phyloP scores from a whole-genome alignment of 2,888 invertebrate genomes.

The Apamea sordens region DNA sequence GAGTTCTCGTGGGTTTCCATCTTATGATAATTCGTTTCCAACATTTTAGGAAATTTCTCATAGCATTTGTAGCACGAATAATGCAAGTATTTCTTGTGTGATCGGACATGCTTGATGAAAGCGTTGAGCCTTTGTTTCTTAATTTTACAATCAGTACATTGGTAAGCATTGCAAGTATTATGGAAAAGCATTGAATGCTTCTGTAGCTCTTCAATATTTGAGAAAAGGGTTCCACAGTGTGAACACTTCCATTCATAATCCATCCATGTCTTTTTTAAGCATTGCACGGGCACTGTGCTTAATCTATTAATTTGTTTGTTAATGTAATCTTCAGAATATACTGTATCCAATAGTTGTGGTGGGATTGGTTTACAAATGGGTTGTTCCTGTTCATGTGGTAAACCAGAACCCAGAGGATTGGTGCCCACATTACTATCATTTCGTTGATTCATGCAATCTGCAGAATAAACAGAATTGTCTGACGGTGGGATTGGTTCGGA shows the following conservation, averaged over 20 bases:
- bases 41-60: constrained; percentile 67
- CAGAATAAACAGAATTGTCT: neutral
- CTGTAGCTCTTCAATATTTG: constrained; percentile 82
- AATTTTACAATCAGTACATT: constrained; percentile 91
- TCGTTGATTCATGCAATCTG: neutral
- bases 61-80: constrained; percentile 81
- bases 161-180: constrained; percentile 90
- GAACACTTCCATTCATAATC: constrained; percentile 81
- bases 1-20: constrained; percentile 28
- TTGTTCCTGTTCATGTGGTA: neutral
- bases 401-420: no score
- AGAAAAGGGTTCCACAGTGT: constrained; percentile 78
- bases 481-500: neutral
- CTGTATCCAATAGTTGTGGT: neutral
- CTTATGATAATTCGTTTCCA: constrained; percentile 52
- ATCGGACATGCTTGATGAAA: constrained; percentile 89
- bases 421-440: neutral
- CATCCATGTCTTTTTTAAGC: constrained; percentile 78
- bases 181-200: constrained; percentile 91
- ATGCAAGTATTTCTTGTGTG: constrained; percentile 90
- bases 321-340: constrained; percentile 10
- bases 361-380: neutral
- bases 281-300: constrained; percentile 71
- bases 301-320: constrained; percentile 52
- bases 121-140: constrained; percentile 74